Percentiles rank a stretch among this genome's conserved stretches.
Conservation (phyloP, 2,797 vertebrate species). For the Zonotrichia albicollis region DNA sequence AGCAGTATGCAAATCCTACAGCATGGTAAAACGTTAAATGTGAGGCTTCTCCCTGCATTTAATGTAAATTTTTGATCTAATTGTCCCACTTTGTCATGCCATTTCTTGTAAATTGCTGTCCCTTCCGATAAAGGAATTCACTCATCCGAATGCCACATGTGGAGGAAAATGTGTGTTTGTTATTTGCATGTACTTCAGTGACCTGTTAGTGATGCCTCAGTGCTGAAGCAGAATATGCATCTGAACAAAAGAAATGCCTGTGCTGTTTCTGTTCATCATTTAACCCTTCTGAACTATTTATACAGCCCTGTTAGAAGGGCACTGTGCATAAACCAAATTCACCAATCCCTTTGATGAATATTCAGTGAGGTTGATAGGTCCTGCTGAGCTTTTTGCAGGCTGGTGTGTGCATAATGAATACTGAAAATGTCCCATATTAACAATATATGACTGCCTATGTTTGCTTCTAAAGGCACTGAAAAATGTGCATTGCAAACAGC, state of each 20-base stretch:
- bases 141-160: background rate
- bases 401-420: background rate
- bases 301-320: background rate
- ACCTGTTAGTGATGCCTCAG: background rate
- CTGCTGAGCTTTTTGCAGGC: background rate
- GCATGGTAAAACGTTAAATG: background rate
- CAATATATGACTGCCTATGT: background rate
- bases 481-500: background rate
- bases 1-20: background rate
- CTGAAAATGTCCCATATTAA: background rate
- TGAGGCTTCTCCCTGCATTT: background rate
- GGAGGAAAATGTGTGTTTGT: background rate
- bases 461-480: background rate
- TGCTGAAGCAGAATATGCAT: background rate
- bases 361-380: background rate
- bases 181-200: background rate
- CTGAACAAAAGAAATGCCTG: background rate
- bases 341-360: background rate
- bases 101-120: background rate
- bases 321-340: background rate
- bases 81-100: conserved; percentile 2
- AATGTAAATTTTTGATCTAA: background rate
- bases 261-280: background rate
- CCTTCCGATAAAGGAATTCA: background rate
- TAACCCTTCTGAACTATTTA: conserved; percentile 5